Base-by-base conservation (phyloP, 2,113 vertebrate species). In the Oncorhynchus keta region DNA sequence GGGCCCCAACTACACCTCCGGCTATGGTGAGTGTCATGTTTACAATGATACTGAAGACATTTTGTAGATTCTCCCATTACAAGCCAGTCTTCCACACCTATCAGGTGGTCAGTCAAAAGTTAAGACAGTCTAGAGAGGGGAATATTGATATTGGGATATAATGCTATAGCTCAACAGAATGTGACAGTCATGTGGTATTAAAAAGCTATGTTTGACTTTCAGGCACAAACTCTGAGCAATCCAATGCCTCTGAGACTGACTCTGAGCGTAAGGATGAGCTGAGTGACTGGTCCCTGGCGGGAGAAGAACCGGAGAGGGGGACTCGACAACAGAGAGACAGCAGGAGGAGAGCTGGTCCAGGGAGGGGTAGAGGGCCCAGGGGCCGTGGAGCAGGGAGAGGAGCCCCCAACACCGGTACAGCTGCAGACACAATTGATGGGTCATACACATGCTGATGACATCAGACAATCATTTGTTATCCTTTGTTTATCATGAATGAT, bases 221-320 rank as follows among this genome's bases (percentile, higher is more conserved):
- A 99, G 98, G 97, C 92, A 97, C 96, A 84, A 98, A 97, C 89
- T 98, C 97, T 1, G 97, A 99, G 94, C 95, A 98, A 83, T 98
- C 98, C 73, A 98, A 98, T 51, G 95, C 95, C 61, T 99, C 98
- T 11, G 98, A 99, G 94, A 98, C 98, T 0, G 98, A 99, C 78
- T 98, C 97, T 8, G 97, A 99, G 87, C 95, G 96, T 57, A 96
- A 94, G 89, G 98, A 99, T 26, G 98, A 99, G 92, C 92, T 99
- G 87, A 98, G 97, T 76, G 98, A 99, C 89, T 98, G 97, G 97
- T 99, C 97, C 49, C 87, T 97, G 88, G 96, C 96, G 32, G 96
- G 94, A 83, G 97, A 98, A 79, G 96, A 96, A 78, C 87, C 86
- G 81, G 95, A 96, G 73, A 93, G 94, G 74, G 95, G 95, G 32